Base-by-base conservation (phyloP, 2,888 invertebrate species). In the Taphrorychus bicolor region DNA sequence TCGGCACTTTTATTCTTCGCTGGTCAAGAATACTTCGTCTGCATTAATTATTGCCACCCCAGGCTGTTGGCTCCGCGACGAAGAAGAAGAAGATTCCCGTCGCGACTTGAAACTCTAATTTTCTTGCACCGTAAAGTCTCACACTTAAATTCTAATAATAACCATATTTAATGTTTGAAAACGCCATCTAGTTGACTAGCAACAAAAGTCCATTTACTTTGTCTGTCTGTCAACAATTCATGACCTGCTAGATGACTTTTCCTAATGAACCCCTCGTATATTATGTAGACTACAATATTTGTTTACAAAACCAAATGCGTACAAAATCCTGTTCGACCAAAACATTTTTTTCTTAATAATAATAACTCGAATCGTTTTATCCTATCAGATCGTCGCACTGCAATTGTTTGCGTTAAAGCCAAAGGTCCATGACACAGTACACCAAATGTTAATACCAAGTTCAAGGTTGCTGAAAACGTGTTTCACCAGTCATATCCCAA, bases 401-500 rank as follows among this genome's bases (percentile, higher is more conserved):
- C 32, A 32, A 32, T 32, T 32, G 32, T 32, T 3, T 32, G 32
- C 53, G 53, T 17, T 32, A 60, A 45, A 18, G 56, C 11, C 11
- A 66, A 59, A 56, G 59, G 66, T 56, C 51, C 51, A 48, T 60
- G 66, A 66, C 61, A 61, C 60, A 18, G 24, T 59, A 22, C 66
- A 22, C 18, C 16, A 60, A 54, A 66, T 53, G 59, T 60, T 56
- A 66, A 22, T 60, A 49, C 61, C 66, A 66, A 66, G 66, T 66
- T 66, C 66, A 66, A 66, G 66, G 66, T 45, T 61, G 4, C 9
- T 5, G 1, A 18, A 56, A 66, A 66, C 66, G 48, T 60, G 66
- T 66, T 66, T 57, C 42, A 57, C 66, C 61, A 56, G 66, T 56
- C 58, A 60, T 52, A 60, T 42, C 52, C 60, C 49, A 61, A 66